A percentile compares a stretch with the other conserved stretches of the same genome.
These are phyloP conservation scores for Desmophyllum pertusum DNA, from an alignment of 92 coral and sea anemone species.

Conservation along the genomic window DNA sequence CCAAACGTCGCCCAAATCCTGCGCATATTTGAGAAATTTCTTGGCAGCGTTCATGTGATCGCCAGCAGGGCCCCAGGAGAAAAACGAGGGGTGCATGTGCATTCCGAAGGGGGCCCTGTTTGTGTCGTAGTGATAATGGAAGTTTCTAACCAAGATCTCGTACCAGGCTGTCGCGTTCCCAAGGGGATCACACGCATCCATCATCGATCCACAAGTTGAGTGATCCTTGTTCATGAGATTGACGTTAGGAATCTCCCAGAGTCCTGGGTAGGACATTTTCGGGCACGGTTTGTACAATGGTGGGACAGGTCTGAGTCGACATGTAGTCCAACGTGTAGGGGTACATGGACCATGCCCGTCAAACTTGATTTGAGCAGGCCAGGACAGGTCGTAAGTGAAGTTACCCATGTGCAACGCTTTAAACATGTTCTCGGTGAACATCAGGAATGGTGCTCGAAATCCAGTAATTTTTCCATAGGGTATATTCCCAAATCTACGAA, in stretches of 20 bases:
- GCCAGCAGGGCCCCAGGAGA: constrained; percentile 21
- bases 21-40: constrained; percentile 60
- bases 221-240: constrained; percentile 78
- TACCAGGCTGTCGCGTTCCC: constrained; percentile 63
- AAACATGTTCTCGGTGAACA: constrained; percentile 78
- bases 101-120: constrained; percentile 86
- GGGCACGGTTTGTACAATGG: constrained; percentile 56
- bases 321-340: constrained; percentile 81
- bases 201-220: constrained; percentile 77
- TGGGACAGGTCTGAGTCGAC: constrained; percentile 76
- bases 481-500: constrained; percentile 30
- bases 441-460: constrained; percentile 45
- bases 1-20: constrained; percentile 73
- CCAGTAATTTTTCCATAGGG: constrained; percentile 20
- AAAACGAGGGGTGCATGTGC: constrained; percentile 84
- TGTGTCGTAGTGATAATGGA: constrained; percentile 73
- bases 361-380: constrained; percentile 70
- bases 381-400: constrained; percentile 81
- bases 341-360: constrained; percentile 69
- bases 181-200: constrained; percentile 74
- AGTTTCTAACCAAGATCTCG: constrained; percentile 72
- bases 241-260: constrained; percentile 84
- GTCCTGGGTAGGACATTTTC: constrained; percentile 77
- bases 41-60: constrained; percentile 74
- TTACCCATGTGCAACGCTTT: constrained; percentile 57